Conservation (phyloP, 2,888 invertebrate species). For the Caenorhabditis drosophilae region DNA sequence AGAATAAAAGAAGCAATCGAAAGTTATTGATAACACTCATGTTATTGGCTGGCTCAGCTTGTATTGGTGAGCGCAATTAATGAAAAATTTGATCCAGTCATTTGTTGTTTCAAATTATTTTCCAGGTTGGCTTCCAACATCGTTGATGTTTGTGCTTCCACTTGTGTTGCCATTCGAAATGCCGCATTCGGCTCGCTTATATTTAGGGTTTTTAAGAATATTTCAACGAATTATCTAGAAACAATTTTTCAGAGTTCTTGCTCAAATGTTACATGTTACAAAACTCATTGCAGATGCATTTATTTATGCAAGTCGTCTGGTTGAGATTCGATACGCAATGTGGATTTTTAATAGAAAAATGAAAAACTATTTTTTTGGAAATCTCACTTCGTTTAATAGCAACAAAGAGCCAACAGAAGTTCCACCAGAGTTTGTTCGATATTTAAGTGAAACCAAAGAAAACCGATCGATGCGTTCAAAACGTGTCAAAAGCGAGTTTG, state of each 20-base stretch:
- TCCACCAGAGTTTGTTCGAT: conserved; percentile 53
- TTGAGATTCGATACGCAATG: conserved; percentile 74
- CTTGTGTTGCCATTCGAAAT: conserved; percentile 11
- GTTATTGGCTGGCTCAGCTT: conserved; percentile 58
- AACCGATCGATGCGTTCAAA: conserved; percentile 45
- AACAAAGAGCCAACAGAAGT: conserved; percentile 21
- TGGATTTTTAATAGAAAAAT: conserved; percentile 47
- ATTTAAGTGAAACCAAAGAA: conserved; percentile 57
- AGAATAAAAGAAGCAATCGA: conserved; percentile 48
- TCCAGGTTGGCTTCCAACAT: conserved; percentile 55
- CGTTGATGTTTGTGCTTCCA: conserved; percentile 48
- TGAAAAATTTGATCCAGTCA: background rate
- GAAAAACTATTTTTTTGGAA: background rate
- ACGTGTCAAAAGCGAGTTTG: conserved; percentile 31
- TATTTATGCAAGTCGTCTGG: conserved; percentile 77
- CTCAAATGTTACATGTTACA: conserved; percentile 56
- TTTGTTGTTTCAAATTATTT: background rate
- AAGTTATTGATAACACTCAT: conserved; percentile 60
- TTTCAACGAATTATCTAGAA: background rate
- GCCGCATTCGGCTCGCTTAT: conserved; percentile 15
- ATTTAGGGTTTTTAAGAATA: conserved; percentile 23
- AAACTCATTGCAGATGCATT: conserved; percentile 76
- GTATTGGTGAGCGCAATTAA: conserved; percentile 36
- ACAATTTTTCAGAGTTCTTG: conserved; percentile 36
- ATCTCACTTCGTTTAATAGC: background rate